Base-by-base conservation (phyloP, 1,140 invertebrate species). In the Meloidogyne hapla region DNA sequence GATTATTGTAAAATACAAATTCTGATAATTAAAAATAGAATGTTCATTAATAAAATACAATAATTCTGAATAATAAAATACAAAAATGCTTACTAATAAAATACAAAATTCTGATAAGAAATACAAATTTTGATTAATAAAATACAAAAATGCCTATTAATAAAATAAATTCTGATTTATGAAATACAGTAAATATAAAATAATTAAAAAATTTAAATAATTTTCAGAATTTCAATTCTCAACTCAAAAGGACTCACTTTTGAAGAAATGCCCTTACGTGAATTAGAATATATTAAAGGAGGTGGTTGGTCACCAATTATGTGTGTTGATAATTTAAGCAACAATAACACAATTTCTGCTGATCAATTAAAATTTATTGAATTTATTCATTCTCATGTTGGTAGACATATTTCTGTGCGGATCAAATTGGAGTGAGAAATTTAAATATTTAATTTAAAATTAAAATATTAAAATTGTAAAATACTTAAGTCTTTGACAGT, bases 201-300 rank as follows among this genome's bases (percentile, higher is more conserved):
- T 25, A 21, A 38, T 21, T 40, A 8, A 26, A 13, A 15, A 26
- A 26, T 15, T 23, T 26, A 10, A 13, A 69, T 23, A 18, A 33
- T 9, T 40, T 81, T 48, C n/a, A 81, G 69, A 15, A 77, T 81
- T 5, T 81, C 61, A n/a, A 74, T 81, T n/a, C 45, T 67, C 23
- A 76, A 81, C 62, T 48, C 69, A 61, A 40, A 69, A 45, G 74
- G 79, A 6, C n/a, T 64, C 21, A 42, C 74, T 18, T 77, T 81
- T 15, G 28, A 62, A 9, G 75, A 69, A 26, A 69, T 81, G 28
- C 74, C 78, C 9, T 64, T 81, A 40, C 45, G 38, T 21, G 66
- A 62, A 23, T 42, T 72, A 28, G 79, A 81, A 62, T 81, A 76
- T 48, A 81, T 68, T 18, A 81, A 81, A 42, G 79, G 79, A 13